Conservation (phyloP, 2,888 invertebrate species). For the Anthrax anthrax region DNA sequence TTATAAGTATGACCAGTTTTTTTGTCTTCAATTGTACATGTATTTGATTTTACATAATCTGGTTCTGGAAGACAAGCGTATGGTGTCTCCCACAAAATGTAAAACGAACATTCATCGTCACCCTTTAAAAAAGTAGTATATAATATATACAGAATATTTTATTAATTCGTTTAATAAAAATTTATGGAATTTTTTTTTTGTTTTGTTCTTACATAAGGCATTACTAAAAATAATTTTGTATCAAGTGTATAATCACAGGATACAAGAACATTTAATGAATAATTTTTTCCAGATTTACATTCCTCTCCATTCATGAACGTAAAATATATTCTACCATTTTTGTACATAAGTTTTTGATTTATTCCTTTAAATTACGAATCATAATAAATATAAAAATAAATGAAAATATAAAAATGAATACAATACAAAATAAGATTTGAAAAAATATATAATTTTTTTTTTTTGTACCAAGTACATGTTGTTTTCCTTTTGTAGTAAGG, state of each 20-base stretch:
- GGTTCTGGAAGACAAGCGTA: slow-evolving; percentile 28
- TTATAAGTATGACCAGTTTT: slow-evolving; percentile 23
- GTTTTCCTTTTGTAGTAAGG: slow-evolving; percentile 21
- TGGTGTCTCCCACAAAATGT: slow-evolving; percentile 25
- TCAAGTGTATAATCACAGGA: slow-evolving; percentile 30
- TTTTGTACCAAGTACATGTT: slow-evolving; percentile 25
- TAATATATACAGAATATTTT: neutral
- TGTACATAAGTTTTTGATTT: slow-evolving; percentile 24
- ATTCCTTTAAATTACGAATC: slow-evolving; percentile 18
- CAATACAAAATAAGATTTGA: neutral
- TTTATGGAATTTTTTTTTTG: no score
- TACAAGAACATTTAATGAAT: slow-evolving; percentile 23
- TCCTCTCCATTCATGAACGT: slow-evolving; percentile 25
- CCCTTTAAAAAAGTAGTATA: slow-evolving; percentile 19
- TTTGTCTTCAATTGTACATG: slow-evolving; percentile 23
- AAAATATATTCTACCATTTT: slow-evolving; percentile 27
- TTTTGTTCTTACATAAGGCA: slow-evolving; percentile 22
- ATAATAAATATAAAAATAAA: no score
- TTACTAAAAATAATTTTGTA: slow-evolving; percentile 20
- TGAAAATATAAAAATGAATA: slow-evolving; percentile 1
- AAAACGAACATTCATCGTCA: slow-evolving; percentile 23
- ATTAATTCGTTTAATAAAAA: no score
- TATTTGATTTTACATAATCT: slow-evolving; percentile 20
- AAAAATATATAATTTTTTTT: neutral
- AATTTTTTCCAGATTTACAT: slow-evolving; percentile 21